Percentiles rank a stretch among this genome's conserved stretches.
phyloP scores from a whole-genome alignment of 2,113 vertebrate species.

The Cyanoramphus novaezelandiae region DNA sequence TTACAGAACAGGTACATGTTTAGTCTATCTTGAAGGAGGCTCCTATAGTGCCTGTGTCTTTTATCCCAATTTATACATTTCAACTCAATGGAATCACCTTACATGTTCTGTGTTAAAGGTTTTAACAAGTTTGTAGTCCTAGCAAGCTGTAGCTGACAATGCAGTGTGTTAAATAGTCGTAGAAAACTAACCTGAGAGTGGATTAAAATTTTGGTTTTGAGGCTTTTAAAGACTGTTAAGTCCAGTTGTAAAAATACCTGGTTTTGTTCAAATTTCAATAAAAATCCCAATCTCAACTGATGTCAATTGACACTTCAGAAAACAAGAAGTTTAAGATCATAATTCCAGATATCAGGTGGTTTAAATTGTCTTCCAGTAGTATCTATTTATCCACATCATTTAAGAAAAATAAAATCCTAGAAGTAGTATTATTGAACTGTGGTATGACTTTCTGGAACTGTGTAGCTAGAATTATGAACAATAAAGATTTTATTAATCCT shows the following conservation, averaged over 20 bases:
- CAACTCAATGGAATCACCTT: not conserved
- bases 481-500: not conserved
- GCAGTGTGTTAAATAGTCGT: not conserved
- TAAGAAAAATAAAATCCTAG: not conserved
- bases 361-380: not conserved
- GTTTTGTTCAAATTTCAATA: not conserved
- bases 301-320: not conserved
- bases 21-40: not conserved
- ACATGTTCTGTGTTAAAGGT: not conserved
- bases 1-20: not conserved
- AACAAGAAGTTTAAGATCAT: not conserved
- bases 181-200: not conserved
- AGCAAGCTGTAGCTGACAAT: not conserved
- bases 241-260: not conserved
- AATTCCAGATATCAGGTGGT: not conserved
- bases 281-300: not conserved
- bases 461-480: not conserved
- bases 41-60: not conserved
- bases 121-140: not conserved
- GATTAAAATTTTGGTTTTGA: not conserved
- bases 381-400: not conserved
- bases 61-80: not conserved
- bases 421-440: not conserved
- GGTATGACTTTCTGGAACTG: not conserved
- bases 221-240: not conserved